Conservation (phyloP, 2,888 invertebrate genomes). For the Tubulanus polymorphus region DNA sequence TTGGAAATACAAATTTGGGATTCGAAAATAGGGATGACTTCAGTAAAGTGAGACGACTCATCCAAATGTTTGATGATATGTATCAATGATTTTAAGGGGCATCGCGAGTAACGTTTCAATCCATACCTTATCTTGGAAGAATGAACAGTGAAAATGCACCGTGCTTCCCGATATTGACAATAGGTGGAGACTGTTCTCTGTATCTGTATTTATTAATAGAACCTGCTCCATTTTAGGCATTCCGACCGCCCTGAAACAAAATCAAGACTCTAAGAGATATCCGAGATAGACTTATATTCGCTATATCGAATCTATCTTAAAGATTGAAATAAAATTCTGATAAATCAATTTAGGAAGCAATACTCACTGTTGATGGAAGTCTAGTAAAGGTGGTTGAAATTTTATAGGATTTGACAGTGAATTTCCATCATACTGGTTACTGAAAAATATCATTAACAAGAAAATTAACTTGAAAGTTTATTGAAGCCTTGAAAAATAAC, state of each 20-base stretch:
- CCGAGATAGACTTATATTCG: too few species aligned
- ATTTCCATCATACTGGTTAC: slow-evolving; percentile 31
- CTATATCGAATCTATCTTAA: slow-evolving; percentile 12
- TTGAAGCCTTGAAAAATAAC: too few species aligned
- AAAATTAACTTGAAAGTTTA: too few species aligned
- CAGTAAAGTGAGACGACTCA: too few species aligned
- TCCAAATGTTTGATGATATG: too few species aligned
- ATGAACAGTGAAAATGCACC: slow-evolving; percentile 93
- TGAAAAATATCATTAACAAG: too few species aligned
- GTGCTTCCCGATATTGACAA: slow-evolving; percentile 92
- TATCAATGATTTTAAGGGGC: too few species aligned
- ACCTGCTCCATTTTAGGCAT: slow-evolving; percentile 82
- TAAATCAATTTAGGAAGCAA: background rate
- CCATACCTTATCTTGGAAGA: slow-evolving; percentile 88
- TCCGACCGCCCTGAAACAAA: slow-evolving; percentile 71
- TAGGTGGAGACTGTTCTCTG: slow-evolving; percentile 82
- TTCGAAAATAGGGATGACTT: too few species aligned
- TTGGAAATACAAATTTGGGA: too few species aligned
- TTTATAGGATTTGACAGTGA: slow-evolving; percentile 46
- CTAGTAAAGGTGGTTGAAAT: slow-evolving; percentile 66
- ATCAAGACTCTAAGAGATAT: too few species aligned
- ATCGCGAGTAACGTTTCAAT: too few species aligned
- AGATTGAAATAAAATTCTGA: too few species aligned
- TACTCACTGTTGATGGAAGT: slow-evolving; percentile 67
- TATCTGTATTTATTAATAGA: slow-evolving; percentile 79